A percentile compares a stretch with the other conserved stretches of the same genome.
Conservation (phyloP, 2,113 vertebrate genomes). For the Catharus bicknelli region DNA sequence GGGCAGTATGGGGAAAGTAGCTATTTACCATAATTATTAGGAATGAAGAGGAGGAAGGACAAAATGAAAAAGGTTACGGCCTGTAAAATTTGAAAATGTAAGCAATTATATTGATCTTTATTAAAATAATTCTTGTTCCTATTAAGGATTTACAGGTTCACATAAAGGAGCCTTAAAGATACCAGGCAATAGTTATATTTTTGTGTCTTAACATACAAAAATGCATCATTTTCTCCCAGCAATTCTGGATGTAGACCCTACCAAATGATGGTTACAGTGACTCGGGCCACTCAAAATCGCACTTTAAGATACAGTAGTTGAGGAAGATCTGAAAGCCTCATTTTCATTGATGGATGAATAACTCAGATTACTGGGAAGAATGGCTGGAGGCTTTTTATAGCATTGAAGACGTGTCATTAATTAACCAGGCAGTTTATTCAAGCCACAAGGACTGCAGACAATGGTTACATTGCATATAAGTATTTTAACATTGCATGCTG, state of each 20-base stretch:
- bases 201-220: not conserved
- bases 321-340: not conserved
- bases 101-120: not conserved
- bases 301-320: not conserved
- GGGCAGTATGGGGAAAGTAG: not conserved
- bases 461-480: not conserved
- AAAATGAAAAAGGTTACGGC: not conserved
- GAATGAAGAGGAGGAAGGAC: not conserved
- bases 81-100: not conserved
- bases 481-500: not conserved
- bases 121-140: not conserved
- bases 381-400: not conserved
- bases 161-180: not conserved
- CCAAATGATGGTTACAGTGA: not conserved
- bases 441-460: not conserved
- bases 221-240: not conserved
- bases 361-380: conserved; percentile 1
- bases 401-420: conserved; percentile 1
- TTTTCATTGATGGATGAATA: conserved; percentile 12
- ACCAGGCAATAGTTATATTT: not conserved
- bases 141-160: not conserved
- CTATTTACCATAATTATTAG: conserved; percentile 1
- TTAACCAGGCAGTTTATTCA: conserved; percentile 29
- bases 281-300: not conserved
- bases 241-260: not conserved